Evolutionary conservation across 2,113 vertebrate genomes (phyloP).

Genomic region (Passer montanus): DNA sequence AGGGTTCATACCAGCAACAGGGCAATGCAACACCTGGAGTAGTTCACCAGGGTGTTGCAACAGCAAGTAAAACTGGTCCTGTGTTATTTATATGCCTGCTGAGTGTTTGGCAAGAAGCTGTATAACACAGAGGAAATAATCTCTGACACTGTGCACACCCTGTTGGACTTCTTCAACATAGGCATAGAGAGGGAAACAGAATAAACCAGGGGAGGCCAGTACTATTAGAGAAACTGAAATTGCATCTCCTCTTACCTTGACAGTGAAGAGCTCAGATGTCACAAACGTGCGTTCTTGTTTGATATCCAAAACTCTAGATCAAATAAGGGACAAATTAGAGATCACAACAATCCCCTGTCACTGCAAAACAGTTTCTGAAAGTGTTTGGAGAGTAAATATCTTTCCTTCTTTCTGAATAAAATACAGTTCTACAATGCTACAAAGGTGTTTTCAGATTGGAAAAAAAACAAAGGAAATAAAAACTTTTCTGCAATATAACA

Average conservation of each 20-base stretch:
- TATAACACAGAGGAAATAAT: not conserved
- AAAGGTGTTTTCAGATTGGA: not conserved
- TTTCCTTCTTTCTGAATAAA: not conserved
- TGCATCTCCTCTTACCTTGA: conserved; percentile 75
- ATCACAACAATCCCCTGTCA: not conserved
- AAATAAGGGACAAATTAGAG: conserved; percentile 13
- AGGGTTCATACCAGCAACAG: not conserved
- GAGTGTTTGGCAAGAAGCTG: not conserved
- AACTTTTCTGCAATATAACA: not conserved
- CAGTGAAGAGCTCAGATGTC: conserved; percentile 81
- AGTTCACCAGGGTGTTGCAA: not conserved
- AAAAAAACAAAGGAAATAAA: not conserved
- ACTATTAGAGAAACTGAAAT: not conserved
- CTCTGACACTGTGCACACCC: not conserved
- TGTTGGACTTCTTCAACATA: not conserved
- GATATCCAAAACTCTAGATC: conserved; percentile 83
- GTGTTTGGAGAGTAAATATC: not conserved
- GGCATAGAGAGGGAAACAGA: not conserved
- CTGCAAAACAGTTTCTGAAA: not conserved
- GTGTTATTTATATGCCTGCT: not conserved
- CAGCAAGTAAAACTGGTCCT: not conserved
- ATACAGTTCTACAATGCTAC: not conserved
- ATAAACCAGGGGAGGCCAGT: not conserved
- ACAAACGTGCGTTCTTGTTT: conserved; percentile 79
- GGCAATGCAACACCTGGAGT: not conserved